Evolutionary conservation across 1,140 invertebrate genomes (phyloP).

Genomic region (Spodoptera frugiperda): DNA sequence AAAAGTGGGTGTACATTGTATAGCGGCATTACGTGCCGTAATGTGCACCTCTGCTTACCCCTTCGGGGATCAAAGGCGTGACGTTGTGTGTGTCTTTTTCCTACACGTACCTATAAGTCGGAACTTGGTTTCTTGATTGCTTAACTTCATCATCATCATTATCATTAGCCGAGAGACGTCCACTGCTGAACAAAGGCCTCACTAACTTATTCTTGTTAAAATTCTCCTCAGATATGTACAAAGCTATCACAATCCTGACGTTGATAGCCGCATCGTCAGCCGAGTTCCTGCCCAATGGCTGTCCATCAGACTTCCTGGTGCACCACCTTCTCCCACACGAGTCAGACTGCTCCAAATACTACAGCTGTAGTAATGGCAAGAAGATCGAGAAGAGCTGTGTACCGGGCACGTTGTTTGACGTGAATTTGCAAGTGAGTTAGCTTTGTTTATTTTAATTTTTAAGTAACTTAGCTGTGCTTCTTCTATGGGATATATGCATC

Average conservation of each 20-base stretch:
- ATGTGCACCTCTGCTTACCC: too few species aligned
- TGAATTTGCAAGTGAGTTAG: conserved; percentile 59
- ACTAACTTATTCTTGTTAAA: too few species aligned
- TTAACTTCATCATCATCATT: too few species aligned
- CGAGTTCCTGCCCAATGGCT: conserved; percentile 68
- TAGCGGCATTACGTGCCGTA: too few species aligned
- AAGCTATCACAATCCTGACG: conserved; percentile 37
- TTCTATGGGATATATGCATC: too few species aligned
- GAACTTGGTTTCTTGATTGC: too few species aligned
- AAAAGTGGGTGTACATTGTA: too few species aligned
- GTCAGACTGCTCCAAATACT: conserved; percentile 72
- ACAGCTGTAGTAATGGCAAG: conserved; percentile 83
- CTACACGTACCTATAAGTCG: too few species aligned
- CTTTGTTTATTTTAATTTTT: background rate
- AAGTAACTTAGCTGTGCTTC: background rate
- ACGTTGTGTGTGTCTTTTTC: too few species aligned
- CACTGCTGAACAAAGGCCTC: too few species aligned
- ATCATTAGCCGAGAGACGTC: too few species aligned
- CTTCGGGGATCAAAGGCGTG: too few species aligned
- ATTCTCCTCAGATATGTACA: conserved; percentile 47
- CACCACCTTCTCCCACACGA: conserved; percentile 65
- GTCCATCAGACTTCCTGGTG: conserved; percentile 59
- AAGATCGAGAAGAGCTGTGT: conserved; percentile 65
- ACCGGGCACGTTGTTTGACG: conserved; percentile 81
- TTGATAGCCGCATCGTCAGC: conserved; percentile 58